Conservation (phyloP, 1,140 invertebrate genomes). For the Dreissena polymorpha region DNA sequence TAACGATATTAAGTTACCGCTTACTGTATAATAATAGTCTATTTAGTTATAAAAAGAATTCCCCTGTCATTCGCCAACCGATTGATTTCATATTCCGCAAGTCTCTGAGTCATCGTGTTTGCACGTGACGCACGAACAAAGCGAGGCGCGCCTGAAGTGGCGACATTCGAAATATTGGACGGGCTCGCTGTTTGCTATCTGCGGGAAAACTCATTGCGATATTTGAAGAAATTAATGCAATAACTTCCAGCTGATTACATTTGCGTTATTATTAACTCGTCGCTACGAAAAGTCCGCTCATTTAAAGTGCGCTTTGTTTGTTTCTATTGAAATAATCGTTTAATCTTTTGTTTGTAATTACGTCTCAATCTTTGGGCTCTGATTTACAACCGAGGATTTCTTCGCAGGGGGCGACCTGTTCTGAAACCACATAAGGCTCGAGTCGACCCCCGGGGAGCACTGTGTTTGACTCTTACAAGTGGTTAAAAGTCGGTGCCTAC, state of each 20-base stretch:
- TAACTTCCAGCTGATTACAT: slow-evolving; percentile 40
- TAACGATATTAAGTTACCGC: too few relatives aligned
- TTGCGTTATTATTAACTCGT: slow-evolving; percentile 22
- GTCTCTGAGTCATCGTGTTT: too few relatives aligned
- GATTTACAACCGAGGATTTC: neutral
- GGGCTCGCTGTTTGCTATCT: neutral
- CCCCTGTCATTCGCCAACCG: too few relatives aligned
- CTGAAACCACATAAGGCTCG: neutral
- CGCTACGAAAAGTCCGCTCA: slow-evolving; percentile 4
- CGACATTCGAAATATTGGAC: neutral
- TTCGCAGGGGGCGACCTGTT: neutral
- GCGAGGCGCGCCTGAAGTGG: slow-evolving; percentile 4
- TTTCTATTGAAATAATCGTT: neutral
- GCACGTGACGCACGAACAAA: slow-evolving; percentile 4
- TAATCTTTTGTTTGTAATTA: slow-evolving; percentile 2
- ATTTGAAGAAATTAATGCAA: slow-evolving; percentile 45
- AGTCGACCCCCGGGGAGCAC: neutral
- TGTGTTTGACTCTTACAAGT: neutral
- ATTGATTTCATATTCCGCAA: too few relatives aligned
- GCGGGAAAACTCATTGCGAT: slow-evolving; percentile 10
- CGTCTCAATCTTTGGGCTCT: neutral
- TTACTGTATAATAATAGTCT: too few relatives aligned
- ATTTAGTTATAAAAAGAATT: too few relatives aligned
- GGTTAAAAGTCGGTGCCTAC: neutral
- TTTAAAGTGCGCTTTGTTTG: slow-evolving; percentile 6